phyloP scores from a whole-genome alignment of 2,888 invertebrate genomes.

The Lepeophtheirus nordmannii region DNA sequence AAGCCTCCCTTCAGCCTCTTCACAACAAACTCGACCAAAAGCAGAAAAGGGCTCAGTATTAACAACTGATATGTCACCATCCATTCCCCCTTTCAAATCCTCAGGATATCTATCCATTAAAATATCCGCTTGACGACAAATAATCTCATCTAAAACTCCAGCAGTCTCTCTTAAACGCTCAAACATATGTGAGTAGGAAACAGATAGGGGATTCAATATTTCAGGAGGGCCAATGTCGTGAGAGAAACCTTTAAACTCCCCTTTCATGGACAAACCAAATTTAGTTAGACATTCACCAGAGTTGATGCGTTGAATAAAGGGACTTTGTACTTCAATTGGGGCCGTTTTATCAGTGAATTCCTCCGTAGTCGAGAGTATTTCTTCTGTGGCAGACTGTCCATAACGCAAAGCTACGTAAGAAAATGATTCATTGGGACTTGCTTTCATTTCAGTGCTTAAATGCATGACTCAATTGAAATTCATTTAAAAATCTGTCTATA shows the following conservation, averaged over 20 bases:
- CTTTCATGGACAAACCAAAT: background rate
- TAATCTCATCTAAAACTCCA: constrained; percentile 34
- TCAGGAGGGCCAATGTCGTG: constrained; percentile 16
- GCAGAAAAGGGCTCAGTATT: constrained; percentile 33
- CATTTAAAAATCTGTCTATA: too few relatives aligned
- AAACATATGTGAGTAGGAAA: constrained; percentile 39
- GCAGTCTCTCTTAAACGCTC: constrained; percentile 39
- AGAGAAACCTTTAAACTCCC: background rate
- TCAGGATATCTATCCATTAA: background rate
- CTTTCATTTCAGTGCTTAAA: too few relatives aligned
- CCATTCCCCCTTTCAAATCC: background rate
- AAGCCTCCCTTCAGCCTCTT: constrained; percentile 49
- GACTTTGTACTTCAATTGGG: constrained; percentile 16
- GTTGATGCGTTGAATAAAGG: background rate
- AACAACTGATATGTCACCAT: background rate
- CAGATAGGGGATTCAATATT: constrained; percentile 6
- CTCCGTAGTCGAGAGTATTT: background rate
- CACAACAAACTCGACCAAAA: constrained; percentile 59
- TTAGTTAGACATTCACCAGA: background rate
- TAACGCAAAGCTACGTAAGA: too few relatives aligned
- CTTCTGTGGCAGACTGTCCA: too few relatives aligned
- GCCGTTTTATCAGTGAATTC: constrained; percentile 1
- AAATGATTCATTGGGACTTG: too few relatives aligned
- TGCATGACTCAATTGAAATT: too few relatives aligned
- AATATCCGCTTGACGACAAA: constrained; percentile 29